Conservation (phyloP, 2,888 invertebrate genomes). For the Drosophila atroscutellata region DNA sequence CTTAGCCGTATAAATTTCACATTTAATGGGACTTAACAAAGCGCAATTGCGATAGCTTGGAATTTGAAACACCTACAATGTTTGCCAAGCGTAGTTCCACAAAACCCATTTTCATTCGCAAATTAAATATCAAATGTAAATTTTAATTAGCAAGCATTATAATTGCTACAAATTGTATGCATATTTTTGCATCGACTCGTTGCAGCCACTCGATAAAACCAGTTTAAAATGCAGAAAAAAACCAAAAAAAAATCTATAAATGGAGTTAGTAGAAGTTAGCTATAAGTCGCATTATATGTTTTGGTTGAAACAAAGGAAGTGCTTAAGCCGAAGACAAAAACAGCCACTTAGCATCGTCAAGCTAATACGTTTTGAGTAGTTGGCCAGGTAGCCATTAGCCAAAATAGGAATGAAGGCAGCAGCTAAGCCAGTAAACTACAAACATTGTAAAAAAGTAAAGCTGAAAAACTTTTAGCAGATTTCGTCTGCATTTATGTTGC, state of each 20-base stretch:
- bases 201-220: no score
- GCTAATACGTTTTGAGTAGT: slow-evolving; percentile 23
- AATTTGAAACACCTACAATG: slow-evolving; percentile 19
- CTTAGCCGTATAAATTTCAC: slow-evolving; percentile 26
- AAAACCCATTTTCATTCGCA: background rate
- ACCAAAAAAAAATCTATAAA: background rate
- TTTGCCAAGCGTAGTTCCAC: background rate
- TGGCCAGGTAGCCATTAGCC: slow-evolving; percentile 36
- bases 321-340: background rate
- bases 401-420: slow-evolving; percentile 28
- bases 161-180: background rate
- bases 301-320: background rate
- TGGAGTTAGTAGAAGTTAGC: background rate
- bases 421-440: slow-evolving; percentile 23
- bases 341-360: slow-evolving; percentile 35
- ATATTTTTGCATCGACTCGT: background rate
- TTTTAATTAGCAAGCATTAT: background rate
- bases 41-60: slow-evolving; percentile 16
- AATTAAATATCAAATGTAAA: background rate
- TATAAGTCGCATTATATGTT: background rate
- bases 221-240: no score
- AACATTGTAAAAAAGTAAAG: slow-evolving; percentile 10
- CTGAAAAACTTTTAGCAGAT: slow-evolving; percentile 40
- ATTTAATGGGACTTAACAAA: slow-evolving; percentile 26
- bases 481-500: slow-evolving; percentile 43